Conservation (phyloP, 2,113 vertebrate species). For the Sarotherodon lohbergeri region DNA sequence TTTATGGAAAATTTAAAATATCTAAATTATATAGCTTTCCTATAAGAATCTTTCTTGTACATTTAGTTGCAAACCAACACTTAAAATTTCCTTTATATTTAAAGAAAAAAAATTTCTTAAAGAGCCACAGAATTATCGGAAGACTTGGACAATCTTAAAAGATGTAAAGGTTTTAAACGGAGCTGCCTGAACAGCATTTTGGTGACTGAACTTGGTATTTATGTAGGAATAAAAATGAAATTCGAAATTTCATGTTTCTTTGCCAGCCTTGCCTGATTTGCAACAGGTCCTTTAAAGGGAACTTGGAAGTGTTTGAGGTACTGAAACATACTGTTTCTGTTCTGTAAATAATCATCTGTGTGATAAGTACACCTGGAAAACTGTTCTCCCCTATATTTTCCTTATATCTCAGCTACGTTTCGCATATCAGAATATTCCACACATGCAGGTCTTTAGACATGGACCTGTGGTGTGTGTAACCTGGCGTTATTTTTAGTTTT, state of each 20-base stretch:
- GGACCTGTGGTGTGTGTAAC: not conserved
- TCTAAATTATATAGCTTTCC: not conserved
- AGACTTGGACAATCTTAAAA: constrained; percentile 13
- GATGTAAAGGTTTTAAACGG: not conserved
- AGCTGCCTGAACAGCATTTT: not conserved
- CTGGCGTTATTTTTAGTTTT: not conserved
- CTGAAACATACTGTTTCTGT: constrained; percentile 31
- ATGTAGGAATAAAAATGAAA: not conserved
- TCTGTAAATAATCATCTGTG: constrained; percentile 70
- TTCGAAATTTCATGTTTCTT: not conserved
- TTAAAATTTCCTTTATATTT: not conserved
- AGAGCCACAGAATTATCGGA: not conserved
- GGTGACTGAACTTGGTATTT: not conserved
- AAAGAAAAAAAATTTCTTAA: not conserved
- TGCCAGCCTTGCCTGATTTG: not conserved
- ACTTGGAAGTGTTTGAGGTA: constrained; percentile 27
- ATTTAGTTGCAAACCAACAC: not conserved
- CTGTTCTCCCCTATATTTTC: not conserved
- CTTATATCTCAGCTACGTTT: not conserved
- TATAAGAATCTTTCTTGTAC: not conserved
- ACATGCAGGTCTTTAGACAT: not conserved
- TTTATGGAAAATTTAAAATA: not conserved
- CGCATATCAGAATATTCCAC: not conserved
- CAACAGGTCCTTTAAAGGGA: not conserved
- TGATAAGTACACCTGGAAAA: constrained; percentile 53